Conservation (phyloP, 2,888 invertebrate genomes). For the Eupithecia subfuscata region DNA sequence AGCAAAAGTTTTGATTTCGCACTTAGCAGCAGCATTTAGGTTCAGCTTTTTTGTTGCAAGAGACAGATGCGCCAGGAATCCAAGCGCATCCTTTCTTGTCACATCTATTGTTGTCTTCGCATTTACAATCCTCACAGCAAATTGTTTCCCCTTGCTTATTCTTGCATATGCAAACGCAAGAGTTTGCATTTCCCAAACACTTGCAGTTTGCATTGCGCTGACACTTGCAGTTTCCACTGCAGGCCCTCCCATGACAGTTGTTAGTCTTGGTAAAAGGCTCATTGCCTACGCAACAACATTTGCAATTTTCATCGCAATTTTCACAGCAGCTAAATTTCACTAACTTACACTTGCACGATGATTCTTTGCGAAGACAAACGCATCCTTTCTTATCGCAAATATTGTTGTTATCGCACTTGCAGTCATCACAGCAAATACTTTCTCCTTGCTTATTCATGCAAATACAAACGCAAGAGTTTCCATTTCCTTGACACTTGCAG, state of each 20-base stretch:
- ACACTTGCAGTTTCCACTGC: neutral
- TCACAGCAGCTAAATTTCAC: constrained; percentile 13
- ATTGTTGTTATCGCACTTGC: constrained; percentile 41
- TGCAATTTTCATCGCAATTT: neutral
- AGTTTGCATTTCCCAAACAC: neutral
- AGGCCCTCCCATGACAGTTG: neutral
- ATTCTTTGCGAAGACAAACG: constrained; percentile 37
- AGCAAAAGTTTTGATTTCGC: neutral
- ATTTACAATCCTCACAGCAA: constrained; percentile 53
- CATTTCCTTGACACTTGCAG: constrained; percentile 41
- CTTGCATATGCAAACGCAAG: constrained; percentile 41
- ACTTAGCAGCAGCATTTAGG: neutral
- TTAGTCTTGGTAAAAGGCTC: neutral
- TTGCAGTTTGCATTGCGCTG: constrained; percentile 3
- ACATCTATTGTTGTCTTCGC: constrained; percentile 46
- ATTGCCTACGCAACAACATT: neutral
- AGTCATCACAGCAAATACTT: constrained; percentile 44
- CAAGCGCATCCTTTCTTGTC: constrained; percentile 52
- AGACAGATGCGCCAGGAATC: constrained; percentile 24
- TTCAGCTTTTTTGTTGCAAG: neutral
- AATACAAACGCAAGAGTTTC: constrained; percentile 38
- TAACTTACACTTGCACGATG: neutral
- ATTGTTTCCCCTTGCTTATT: constrained; percentile 34
- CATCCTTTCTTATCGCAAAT: constrained; percentile 47
- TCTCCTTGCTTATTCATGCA: constrained; percentile 21